Percentiles rank a stretch among this genome's conserved stretches.
Evolutionary conservation across 2,888 invertebrate species (phyloP).

Genomic region (Synanthedon andrenaeformis): DNA sequence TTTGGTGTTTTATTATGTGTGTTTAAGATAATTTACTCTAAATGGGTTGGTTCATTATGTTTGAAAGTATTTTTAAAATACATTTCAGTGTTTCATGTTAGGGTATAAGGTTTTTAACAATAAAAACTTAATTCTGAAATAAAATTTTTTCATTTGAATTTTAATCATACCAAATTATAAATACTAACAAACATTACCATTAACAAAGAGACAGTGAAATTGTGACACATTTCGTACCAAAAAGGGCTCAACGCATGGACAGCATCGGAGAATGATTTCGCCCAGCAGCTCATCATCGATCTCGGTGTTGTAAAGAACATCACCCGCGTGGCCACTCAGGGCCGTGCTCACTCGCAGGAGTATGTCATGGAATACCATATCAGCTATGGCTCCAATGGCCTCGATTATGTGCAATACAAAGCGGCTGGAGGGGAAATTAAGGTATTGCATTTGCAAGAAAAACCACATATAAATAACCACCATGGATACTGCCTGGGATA

Average conservation of each 20-base stretch:
- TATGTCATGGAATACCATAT: constrained; percentile 94
- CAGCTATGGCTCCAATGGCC: constrained; percentile 91
- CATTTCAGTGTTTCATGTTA: neutral
- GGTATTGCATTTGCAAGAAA: constrained; percentile 73
- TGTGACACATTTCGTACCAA: constrained; percentile 12
- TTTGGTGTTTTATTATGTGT: constrained; percentile 4
- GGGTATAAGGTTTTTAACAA: too few species aligned
- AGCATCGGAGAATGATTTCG: constrained; percentile 90
- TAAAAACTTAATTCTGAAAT: too few species aligned
- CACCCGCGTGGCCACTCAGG: constrained; percentile 89
- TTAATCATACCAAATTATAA: neutral
- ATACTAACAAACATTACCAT: neutral
- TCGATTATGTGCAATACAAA: constrained; percentile 90
- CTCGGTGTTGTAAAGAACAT: constrained; percentile 89
- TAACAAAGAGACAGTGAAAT: neutral
- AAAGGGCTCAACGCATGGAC: constrained; percentile 94
- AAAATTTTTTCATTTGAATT: too few species aligned
- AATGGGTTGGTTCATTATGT: neutral
- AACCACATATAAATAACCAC: neutral
- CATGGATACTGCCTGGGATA: too few species aligned
- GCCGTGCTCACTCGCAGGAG: constrained; percentile 89
- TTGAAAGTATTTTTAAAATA: neutral
- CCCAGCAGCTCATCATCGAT: constrained; percentile 92
- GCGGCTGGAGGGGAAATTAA: constrained; percentile 89
- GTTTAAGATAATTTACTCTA: neutral